These are phyloP conservation scores for Cepphus grylle DNA, from an alignment of 2,113 vertebrate species.

Conservation along the genomic window DNA sequence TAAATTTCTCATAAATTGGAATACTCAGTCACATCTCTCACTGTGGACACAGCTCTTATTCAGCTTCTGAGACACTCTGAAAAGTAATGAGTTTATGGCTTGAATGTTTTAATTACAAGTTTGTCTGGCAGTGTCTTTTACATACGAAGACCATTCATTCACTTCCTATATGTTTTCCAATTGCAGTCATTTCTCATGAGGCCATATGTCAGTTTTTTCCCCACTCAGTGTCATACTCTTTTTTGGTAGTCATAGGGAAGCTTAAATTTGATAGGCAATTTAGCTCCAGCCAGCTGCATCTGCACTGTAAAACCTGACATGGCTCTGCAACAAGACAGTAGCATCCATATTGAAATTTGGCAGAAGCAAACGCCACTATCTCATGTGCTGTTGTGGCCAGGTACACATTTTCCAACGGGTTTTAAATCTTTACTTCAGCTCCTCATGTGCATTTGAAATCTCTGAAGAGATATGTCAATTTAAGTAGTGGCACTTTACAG, in stretches of 20 bases:
- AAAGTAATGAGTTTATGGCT: background rate
- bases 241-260: background rate
- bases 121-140: background rate
- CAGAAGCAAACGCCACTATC: background rate
- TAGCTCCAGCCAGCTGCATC: background rate
- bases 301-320: background rate
- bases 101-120: background rate
- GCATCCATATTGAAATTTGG: background rate
- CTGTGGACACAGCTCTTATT: background rate
- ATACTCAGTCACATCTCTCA: background rate
- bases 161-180: background rate
- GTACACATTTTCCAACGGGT: background rate
- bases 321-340: background rate
- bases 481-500: background rate
- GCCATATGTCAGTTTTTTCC: background rate
- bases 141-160: background rate
- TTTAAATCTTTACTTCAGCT: background rate
- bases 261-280: background rate
- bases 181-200: background rate
- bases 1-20: background rate
- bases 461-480: background rate
- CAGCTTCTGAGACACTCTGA: background rate
- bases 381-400: background rate
- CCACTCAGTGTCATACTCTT: background rate
- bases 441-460: background rate